phyloP scores from a whole-genome alignment of 2,113 vertebrate species.

The Hemibagrus wyckioides region DNA sequence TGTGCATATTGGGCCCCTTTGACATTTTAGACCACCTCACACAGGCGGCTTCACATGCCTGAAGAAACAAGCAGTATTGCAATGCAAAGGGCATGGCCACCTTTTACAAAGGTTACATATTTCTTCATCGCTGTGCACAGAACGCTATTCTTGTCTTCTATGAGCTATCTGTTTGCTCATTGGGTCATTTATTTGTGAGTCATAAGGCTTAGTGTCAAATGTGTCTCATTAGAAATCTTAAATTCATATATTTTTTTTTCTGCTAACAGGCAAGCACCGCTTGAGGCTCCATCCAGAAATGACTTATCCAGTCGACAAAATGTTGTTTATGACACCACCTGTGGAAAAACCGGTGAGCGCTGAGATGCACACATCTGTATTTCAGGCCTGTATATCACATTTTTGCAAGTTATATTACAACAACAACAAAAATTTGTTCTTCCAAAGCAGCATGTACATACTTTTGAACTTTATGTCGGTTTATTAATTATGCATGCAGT shows the following conservation, averaged over 20 bases:
- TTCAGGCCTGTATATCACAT: neutral
- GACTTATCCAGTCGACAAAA: constrained; percentile 59
- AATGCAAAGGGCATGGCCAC: constrained; percentile 7
- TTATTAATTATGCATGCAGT: constrained; percentile 6
- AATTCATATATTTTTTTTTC: constrained; percentile 32
- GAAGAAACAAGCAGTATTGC: neutral
- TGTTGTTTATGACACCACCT: constrained; percentile 66
- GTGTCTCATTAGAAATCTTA: constrained; percentile 9
- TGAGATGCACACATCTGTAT: constrained; percentile 29
- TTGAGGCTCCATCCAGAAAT: constrained; percentile 59
- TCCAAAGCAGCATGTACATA: neutral
- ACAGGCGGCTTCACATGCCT: constrained; percentile 1
- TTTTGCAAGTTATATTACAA: neutral
- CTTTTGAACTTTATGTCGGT: neutral
- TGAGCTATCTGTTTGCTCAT: neutral
- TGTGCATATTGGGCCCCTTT: constrained; percentile 18
- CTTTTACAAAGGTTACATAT: constrained; percentile 15
- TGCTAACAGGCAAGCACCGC: constrained; percentile 67
- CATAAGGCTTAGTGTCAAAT: neutral
- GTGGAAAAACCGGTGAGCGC: constrained; percentile 70
- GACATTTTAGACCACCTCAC: constrained; percentile 3
- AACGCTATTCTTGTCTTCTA: neutral
- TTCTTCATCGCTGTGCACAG: neutral
- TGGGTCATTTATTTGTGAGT: neutral
- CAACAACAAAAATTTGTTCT: neutral